A percentile compares a stretch with the other conserved stretches of the same genome.
phyloP scores from a whole-genome alignment of 1,140 invertebrate species.

The Chironomus tepperi region DNA sequence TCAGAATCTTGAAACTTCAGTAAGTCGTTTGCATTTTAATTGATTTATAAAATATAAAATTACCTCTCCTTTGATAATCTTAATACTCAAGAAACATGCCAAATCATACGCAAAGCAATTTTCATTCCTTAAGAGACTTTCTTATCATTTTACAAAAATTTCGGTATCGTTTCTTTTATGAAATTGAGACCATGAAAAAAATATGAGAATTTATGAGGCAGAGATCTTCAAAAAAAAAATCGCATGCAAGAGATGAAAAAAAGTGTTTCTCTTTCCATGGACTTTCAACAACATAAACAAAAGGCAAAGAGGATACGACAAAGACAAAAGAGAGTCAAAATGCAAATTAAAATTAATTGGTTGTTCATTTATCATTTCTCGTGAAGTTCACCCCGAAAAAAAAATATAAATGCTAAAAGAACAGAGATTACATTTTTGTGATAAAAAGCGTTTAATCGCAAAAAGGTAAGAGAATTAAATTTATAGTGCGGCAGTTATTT shows the following conservation, averaged over 20 bases:
- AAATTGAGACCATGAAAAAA: constrained; percentile 13
- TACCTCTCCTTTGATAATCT: too few relatives aligned
- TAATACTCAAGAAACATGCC: too few relatives aligned
- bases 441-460: constrained; percentile 2
- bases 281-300: too few relatives aligned
- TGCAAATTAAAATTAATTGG: constrained; percentile 24
- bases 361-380: constrained; percentile 11
- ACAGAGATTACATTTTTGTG: not conserved
- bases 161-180: constrained; percentile 13
- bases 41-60: too few relatives aligned
- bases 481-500: too few relatives aligned
- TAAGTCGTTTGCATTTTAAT: too few relatives aligned
- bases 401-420: not conserved
- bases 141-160: not conserved
- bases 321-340: constrained; percentile 2
- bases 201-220: not conserved
- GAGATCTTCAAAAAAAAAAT: not conserved
- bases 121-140: too few relatives aligned
- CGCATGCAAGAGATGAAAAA: not conserved
- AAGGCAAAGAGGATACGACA: too few relatives aligned
- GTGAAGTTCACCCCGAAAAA: not conserved
- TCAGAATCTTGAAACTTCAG: too few relatives aligned
- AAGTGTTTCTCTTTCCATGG: too few relatives aligned
- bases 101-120: too few relatives aligned
- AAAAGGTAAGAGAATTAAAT: too few relatives aligned